phyloP scores from a whole-genome alignment of 2,113 vertebrate species.

The Bubo blakistoni region DNA sequence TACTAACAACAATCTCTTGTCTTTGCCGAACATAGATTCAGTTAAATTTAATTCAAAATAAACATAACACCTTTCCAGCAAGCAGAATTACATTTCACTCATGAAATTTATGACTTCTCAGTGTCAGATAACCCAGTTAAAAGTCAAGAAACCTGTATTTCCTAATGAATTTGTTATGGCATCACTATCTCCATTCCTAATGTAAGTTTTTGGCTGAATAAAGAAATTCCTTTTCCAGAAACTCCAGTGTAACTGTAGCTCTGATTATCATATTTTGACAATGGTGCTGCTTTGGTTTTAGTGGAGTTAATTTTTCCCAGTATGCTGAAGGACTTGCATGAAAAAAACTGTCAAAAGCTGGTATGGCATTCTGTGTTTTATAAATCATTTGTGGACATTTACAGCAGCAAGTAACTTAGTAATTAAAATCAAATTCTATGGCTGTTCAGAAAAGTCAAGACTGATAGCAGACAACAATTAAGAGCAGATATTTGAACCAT shows the following conservation, averaged over 20 bases:
- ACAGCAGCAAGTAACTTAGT: slow-evolving; percentile 2
- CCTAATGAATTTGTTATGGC: slow-evolving; percentile 42
- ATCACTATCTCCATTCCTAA: background rate
- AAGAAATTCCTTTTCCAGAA: background rate
- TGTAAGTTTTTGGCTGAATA: background rate
- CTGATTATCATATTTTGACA: background rate
- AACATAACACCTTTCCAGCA: background rate
- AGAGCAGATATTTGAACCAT: background rate
- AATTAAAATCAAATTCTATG: slow-evolving; percentile 58
- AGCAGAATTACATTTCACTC: slow-evolving; percentile 38
- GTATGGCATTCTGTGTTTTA: background rate
- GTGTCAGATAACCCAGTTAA: background rate
- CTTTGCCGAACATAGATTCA: background rate
- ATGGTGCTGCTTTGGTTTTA: background rate
- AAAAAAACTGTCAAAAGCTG: background rate
- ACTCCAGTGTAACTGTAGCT: background rate
- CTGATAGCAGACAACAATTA: slow-evolving; percentile 8
- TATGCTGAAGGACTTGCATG: background rate
- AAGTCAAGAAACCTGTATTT: slow-evolving; percentile 34
- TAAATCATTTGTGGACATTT: slow-evolving; percentile 51
- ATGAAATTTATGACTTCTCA: slow-evolving; percentile 18
- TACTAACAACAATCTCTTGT: slow-evolving; percentile 12
- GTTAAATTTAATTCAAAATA: slow-evolving; percentile 16
- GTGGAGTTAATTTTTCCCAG: background rate
- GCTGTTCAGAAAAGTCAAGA: slow-evolving; percentile 14